Percentiles rank a stretch among this genome's conserved stretches.
Conservation (phyloP, 1,140 invertebrate species). For the Lordiphosa stackelbergi region DNA sequence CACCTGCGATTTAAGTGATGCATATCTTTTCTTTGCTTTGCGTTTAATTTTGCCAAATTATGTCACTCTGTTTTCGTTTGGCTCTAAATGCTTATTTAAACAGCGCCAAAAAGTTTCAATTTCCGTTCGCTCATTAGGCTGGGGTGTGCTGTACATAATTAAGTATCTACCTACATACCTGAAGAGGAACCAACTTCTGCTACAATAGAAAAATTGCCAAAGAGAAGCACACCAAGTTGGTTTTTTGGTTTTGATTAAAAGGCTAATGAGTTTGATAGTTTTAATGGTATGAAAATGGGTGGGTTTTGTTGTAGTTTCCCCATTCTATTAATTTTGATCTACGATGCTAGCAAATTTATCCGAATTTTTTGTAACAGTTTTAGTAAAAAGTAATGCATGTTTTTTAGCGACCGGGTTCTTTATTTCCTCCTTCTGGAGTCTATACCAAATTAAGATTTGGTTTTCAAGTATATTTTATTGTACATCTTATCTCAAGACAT, state of each 20-base stretch:
- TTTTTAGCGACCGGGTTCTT: conserved; percentile 3
- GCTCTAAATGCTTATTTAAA: conserved; percentile 48
- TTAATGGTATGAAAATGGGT: conserved; percentile 11
- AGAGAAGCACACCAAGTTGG: conserved; percentile 8
- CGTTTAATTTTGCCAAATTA: conserved; percentile 40
- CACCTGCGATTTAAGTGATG: conserved; percentile 21
- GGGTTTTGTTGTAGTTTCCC: too few relatives aligned
- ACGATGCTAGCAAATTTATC: too few relatives aligned
- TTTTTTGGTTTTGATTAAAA: conserved; percentile 26
- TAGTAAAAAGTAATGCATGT: too few relatives aligned
- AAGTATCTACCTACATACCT: conserved; percentile 23
- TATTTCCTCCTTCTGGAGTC: not conserved
- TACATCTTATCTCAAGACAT: too few relatives aligned
- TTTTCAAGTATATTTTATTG: too few relatives aligned
- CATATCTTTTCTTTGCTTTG: not conserved
- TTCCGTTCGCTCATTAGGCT: conserved; percentile 60
- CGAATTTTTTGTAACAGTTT: too few relatives aligned
- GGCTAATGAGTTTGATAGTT: conserved; percentile 61
- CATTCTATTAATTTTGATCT: too few relatives aligned
- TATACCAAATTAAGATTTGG: too few relatives aligned
- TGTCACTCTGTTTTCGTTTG: conserved; percentile 37
- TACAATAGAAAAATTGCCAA: conserved; percentile 1
- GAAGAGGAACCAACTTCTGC: conserved; percentile 1
- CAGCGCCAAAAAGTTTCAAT: conserved; percentile 54
- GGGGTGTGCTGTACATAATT: conserved; percentile 35